These are phyloP conservation scores for Raphicerus campestris DNA, from an alignment of 2,113 vertebrate genomes.

Conservation along the genomic window DNA sequence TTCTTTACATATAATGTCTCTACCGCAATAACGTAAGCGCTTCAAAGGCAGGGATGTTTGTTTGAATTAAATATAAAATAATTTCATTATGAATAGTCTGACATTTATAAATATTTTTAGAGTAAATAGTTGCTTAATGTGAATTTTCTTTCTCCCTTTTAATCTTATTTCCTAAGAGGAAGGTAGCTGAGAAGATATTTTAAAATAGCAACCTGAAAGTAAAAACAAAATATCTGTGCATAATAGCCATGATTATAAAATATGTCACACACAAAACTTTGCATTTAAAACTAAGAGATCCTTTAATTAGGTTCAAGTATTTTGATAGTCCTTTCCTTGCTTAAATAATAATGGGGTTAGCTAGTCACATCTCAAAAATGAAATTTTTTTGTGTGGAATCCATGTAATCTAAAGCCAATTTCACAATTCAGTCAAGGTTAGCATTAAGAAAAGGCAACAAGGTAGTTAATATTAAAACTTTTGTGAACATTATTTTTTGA, in stretches of 20 bases:
- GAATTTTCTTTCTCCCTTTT: background rate
- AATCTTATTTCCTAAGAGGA: background rate
- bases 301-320: background rate
- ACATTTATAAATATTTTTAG: background rate
- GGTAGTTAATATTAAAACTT: background rate
- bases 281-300: slow-evolving; percentile 1
- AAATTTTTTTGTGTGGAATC: background rate
- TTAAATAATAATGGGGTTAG: background rate
- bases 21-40: background rate
- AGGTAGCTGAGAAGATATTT: background rate
- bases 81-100: background rate
- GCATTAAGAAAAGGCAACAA: background rate
- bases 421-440: slow-evolving; percentile 18
- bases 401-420: slow-evolving; percentile 12
- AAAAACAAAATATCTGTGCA: background rate
- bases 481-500: background rate
- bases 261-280: background rate
- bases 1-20: background rate
- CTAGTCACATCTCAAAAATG: background rate
- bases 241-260: background rate
- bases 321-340: background rate
- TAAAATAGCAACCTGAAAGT: background rate
- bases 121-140: background rate
- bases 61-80: background rate
- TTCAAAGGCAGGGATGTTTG: background rate